Evolutionary conservation across 2,888 invertebrate genomes (phyloP), one percentile per base, ranked within the genome.

Genomic region (Coenonympha glycerion): DNA sequence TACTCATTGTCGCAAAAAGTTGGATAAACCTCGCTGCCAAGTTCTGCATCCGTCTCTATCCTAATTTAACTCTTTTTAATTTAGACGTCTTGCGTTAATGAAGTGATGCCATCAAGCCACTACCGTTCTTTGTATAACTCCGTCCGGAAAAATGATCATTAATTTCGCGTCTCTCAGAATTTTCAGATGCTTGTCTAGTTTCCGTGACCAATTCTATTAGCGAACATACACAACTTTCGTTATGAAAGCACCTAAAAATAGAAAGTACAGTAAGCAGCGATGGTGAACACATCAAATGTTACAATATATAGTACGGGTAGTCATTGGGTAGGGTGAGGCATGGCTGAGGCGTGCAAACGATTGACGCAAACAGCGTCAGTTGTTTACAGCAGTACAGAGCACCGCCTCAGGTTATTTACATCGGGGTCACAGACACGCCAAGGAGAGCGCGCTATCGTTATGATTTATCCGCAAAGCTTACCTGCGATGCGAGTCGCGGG

Each of bases 391-490:
- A 78, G 73, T 76, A 73, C 65, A 76, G 77, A 78, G 73, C 76
- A 73, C 65, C 76, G 77, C 77, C 80, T 75, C 76, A 80, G 85
- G 86, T 84, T 86, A 85, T 86, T 86, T 82, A 84, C 87, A 85
- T 84, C 80, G 86, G 84, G 86, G 86, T 87, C 85, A 86, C 82
- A 87, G 86, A 86, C 86, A 85, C 82, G 71, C 64, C 67, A 83
- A 82, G 83, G 80, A 80, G 80, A 80, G 73, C 71, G 69, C 78
- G 78, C 79, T 76, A 77, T 78, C 77, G 75, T 77, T 79, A 73
- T 79, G 74, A 78, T 56, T 79, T 77, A 82, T 78, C 79, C 81
- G 83, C 47, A 47, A 39, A 33, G 31, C 31, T 33, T 15, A 16
- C 16, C 44, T 42, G 71, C 45, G 52, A 50, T 53, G 71, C 66